These are phyloP conservation scores for Ginglymostoma cirratum DNA, from an alignment of 2,113 vertebrate species.

Conservation along the genomic window DNA sequence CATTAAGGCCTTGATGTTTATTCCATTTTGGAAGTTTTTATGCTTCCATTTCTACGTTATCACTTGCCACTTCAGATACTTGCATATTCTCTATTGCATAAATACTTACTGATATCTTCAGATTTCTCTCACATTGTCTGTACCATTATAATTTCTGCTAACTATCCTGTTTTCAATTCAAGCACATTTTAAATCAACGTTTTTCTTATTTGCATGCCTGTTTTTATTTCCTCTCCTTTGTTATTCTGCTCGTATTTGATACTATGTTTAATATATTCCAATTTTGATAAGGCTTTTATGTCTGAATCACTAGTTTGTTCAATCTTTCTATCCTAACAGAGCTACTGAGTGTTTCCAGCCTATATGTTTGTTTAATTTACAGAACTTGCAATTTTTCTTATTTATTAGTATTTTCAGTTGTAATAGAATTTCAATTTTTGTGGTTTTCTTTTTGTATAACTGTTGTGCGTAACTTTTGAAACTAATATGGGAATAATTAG, in stretches of 20 bases:
- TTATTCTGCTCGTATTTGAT: not conserved
- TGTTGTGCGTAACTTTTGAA: slow-evolving; percentile 49
- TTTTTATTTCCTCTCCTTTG: not conserved
- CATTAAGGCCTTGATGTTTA: not conserved
- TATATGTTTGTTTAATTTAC: not conserved
- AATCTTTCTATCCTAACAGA: not conserved
- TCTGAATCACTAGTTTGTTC: not conserved
- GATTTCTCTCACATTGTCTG: not conserved
- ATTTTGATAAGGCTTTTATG: not conserved
- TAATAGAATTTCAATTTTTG: not conserved
- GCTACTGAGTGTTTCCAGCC: not conserved
- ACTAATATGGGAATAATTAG: slow-evolving; percentile 63
- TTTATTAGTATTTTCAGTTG: not conserved
- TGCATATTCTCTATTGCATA: not conserved
- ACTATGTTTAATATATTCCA: not conserved
- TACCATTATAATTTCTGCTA: not conserved
- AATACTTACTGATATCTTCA: not conserved
- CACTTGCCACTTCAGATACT: not conserved
- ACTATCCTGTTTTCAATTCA: not conserved
- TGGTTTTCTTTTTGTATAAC: not conserved
- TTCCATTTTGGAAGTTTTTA: not conserved
- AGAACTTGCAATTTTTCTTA: not conserved
- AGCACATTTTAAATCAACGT: not conserved
- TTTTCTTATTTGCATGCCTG: not conserved
- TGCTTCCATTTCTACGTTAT: not conserved